Conservation (phyloP, 1,140 invertebrate genomes). For the Marisa cornuarietis region DNA sequence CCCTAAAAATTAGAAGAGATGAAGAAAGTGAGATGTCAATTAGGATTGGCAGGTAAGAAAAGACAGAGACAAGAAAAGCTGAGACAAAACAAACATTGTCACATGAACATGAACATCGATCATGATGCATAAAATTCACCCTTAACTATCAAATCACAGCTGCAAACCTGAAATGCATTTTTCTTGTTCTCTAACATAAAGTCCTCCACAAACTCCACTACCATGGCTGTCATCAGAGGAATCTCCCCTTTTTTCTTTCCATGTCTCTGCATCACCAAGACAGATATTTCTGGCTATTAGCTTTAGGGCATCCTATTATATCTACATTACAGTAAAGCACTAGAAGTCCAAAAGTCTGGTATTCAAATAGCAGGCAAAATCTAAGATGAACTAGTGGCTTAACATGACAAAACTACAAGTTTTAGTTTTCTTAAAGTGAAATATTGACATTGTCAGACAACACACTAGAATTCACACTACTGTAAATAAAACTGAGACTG, state of each 20-base stretch:
- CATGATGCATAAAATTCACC: no score
- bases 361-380: neutral
- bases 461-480: neutral
- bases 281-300: neutral
- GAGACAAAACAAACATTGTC: no score
- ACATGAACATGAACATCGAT: no score
- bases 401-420: neutral
- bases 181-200: slow-evolving; percentile 47
- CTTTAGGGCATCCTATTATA: neutral
- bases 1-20: no score
- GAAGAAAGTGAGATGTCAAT: no score
- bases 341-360: neutral
- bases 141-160: no score
- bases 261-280: slow-evolving; percentile 28
- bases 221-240: slow-evolving; percentile 36
- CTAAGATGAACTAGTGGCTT: neutral
- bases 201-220: slow-evolving; percentile 51
- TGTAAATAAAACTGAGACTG: no score
- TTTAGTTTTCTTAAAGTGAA: neutral
- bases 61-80: no score
- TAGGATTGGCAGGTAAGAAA: no score
- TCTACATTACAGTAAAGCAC: neutral
- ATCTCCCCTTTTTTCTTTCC: slow-evolving; percentile 44
- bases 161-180: slow-evolving; percentile 56
- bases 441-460: neutral